A percentile compares a stretch with the other conserved stretches of the same genome.
Conservation (phyloP, 2,113 vertebrate species). For the Galbula dea region DNA sequence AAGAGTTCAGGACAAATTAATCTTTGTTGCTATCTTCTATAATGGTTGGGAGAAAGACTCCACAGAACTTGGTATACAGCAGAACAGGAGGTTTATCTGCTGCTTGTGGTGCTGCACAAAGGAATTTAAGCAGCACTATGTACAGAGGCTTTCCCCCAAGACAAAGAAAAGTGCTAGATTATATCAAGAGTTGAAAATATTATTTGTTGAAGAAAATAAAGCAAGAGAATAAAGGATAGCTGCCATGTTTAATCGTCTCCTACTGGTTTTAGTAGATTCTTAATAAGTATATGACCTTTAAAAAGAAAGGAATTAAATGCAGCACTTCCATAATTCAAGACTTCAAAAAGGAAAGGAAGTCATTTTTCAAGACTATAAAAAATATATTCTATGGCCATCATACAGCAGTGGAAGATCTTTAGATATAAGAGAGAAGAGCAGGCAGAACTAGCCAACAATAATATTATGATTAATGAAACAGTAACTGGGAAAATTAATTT, state of each 20-base stretch:
- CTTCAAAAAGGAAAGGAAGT: slow-evolving; percentile 22
- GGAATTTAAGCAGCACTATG: background rate
- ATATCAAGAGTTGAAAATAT: background rate
- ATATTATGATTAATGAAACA: slow-evolving; percentile 39
- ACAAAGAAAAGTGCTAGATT: background rate
- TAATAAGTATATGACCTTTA: background rate
- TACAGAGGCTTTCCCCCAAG: background rate
- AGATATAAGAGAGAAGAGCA: background rate
- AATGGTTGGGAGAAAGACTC: background rate
- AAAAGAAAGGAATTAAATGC: background rate
- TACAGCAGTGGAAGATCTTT: background rate
- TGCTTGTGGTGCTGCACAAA: background rate
- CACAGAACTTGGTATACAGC: background rate
- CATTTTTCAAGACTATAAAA: background rate
- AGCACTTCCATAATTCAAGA: background rate
- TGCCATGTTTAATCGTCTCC: background rate
- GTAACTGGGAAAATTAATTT: slow-evolving; percentile 33
- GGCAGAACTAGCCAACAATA: slow-evolving; percentile 33
- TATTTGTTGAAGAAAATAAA: background rate
- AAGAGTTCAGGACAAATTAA: background rate
- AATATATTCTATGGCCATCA: background rate
- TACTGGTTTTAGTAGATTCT: background rate
- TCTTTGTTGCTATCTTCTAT: fast-evolving
- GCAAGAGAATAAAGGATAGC: background rate
- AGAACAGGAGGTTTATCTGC: background rate